Base-by-base conservation (phyloP, 2,113 vertebrate genomes). In the Clarias magur region DNA sequence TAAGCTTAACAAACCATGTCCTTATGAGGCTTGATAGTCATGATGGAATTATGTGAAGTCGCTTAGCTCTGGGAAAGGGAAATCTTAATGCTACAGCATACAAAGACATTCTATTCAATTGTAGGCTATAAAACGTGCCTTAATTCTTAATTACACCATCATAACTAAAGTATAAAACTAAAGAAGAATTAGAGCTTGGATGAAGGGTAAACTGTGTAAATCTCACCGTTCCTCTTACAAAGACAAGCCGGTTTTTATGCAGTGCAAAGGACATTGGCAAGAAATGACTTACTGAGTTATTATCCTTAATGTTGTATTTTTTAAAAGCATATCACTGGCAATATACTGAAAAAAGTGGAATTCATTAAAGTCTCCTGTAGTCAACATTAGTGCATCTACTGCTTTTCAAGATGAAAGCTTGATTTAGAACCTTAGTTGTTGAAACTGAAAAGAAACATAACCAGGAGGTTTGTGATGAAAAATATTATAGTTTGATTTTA, bases 261-360 rank as follows among this genome's bases (percentile, higher is more conserved):
- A 30, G 68, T 23, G 4, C 25, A 56, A 27, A 9, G 15, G 25
- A 78, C 48, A 78, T 4, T 42, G 21, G 56, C 30, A 60, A 27
- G 25, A 6, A 78, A 65, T 62, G 16, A 34, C 53, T 63, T 9
- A 62, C 63, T 53, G 5, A n/a, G 21, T 19, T 17, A 21, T 19
- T 17, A 30, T 42, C 12, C 70, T 48, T 9, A 53, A 10, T 65
- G 25, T 11, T 60, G 57, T 76, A 38, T 23, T 76, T 30, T 53
- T 12, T 63, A 54, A 78, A 73, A 57, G 75, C 72, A 76, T 48
- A 70, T 60, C 19, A 81, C 87, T 87, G 88, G 67, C 76, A 85
- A n/a, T 21, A 11, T 54, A 48, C 8, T 59, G 15, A 80, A 11
- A 38, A 9, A 80, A 0, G 38, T 17, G 30, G 16, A 42, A 73